Conservation (phyloP, 2,113 vertebrate species). For the Syrmaticus mikado region DNA sequence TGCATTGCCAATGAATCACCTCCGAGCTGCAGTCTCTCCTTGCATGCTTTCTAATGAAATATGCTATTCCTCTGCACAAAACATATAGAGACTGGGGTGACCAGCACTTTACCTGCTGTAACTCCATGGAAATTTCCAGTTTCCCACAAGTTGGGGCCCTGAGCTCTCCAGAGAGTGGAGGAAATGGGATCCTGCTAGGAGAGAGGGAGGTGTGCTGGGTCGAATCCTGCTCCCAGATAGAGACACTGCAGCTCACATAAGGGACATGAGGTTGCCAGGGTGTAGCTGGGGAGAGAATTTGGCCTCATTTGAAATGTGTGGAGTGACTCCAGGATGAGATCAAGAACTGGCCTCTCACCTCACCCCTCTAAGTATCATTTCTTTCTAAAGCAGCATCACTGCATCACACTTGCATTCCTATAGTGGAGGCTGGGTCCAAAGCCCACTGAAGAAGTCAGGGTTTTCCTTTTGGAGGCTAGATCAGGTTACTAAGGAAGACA, state of each 20-base stretch:
- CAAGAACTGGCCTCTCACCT: slow-evolving; percentile 42
- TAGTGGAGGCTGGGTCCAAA: not conserved
- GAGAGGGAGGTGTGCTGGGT: not conserved
- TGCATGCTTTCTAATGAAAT: slow-evolving; percentile 28
- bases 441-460: not conserved
- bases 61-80: not conserved
- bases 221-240: not conserved
- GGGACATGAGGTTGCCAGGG: slow-evolving; percentile 45
- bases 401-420: not conserved
- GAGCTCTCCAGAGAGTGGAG: not conserved
- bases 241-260: slow-evolving; percentile 1
- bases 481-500: slow-evolving; percentile 39
- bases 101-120: not conserved
- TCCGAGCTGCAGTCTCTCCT: slow-evolving; percentile 8
- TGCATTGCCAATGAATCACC: not conserved
- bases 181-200: not conserved
- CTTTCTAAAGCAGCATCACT: not conserved
- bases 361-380: not conserved
- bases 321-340: slow-evolving; percentile 62
- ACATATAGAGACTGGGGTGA: not conserved
- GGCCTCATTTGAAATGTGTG: slow-evolving; percentile 33
- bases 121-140: not conserved
- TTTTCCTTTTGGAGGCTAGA: slow-evolving; percentile 30
- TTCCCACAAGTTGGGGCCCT: not conserved
- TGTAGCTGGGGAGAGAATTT: slow-evolving; percentile 43